Conservation (phyloP, 2,797 vertebrate genomes). For the Dendrocincla tyrannina region DNA sequence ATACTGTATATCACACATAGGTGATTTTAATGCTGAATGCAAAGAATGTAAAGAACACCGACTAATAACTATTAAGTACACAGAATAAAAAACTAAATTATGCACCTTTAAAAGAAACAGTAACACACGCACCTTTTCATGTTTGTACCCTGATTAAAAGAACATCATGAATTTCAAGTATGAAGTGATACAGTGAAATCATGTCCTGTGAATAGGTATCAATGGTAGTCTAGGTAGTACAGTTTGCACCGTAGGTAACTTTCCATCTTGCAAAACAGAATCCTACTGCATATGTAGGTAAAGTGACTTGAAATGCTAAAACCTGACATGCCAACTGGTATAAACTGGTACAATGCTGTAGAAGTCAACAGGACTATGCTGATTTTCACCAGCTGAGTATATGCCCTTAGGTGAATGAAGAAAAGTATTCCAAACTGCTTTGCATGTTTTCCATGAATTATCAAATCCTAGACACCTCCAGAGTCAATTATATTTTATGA, state of each 20-base stretch:
- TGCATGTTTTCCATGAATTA: neutral
- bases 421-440: neutral
- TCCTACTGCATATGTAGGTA: conserved; percentile 43
- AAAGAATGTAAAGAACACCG: conserved; percentile 63
- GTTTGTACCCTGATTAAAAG: conserved; percentile 74
- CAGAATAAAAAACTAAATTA: conserved; percentile 56
- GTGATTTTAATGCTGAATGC: conserved; percentile 40
- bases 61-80: conserved; percentile 58
- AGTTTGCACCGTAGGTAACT: conserved; percentile 49
- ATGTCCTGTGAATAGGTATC: conserved; percentile 48
- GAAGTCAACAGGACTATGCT: conserved; percentile 23
- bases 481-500: conserved; percentile 27
- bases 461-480: conserved; percentile 31
- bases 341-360: neutral
- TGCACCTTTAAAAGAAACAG: conserved; percentile 73
- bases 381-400: conserved; percentile 7
- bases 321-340: neutral
- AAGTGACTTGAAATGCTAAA: conserved; percentile 49
- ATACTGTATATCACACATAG: conserved; percentile 14
- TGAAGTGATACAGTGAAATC: conserved; percentile 71
- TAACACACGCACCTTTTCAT: conserved; percentile 70
- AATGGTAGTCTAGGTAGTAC: conserved; percentile 62
- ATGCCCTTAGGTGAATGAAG: neutral
- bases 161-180: conserved; percentile 75
- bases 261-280: conserved; percentile 50